Evolutionary conservation across 2,113 vertebrate genomes (phyloP).

Genomic region (Corapipo altera): DNA sequence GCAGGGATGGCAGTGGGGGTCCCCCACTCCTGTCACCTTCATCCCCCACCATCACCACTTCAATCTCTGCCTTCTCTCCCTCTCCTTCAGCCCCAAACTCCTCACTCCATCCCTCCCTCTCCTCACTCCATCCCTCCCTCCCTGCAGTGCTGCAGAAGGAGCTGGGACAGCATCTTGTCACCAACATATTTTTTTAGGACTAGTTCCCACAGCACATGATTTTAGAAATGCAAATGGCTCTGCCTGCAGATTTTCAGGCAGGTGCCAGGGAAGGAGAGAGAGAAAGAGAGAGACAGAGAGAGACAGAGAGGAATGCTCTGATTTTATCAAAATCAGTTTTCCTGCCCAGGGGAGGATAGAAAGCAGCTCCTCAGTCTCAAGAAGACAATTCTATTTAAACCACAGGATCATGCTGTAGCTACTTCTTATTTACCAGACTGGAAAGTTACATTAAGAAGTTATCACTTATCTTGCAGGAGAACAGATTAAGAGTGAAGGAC

Average conservation of each 20-base stretch:
- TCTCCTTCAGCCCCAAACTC: not conserved
- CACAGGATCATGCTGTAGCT: conserved; percentile 51
- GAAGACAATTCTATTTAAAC: conserved; percentile 58
- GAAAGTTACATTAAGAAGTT: conserved; percentile 71
- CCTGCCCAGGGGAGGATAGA: conserved; percentile 49
- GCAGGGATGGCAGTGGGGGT: not conserved
- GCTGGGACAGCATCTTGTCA: not conserved
- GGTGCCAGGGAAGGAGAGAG: not conserved
- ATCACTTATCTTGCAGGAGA: conserved; percentile 65
- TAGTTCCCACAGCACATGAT: not conserved
- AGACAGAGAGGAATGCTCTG: not conserved
- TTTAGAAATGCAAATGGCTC: conserved; percentile 15
- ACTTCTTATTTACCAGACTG: conserved; percentile 68
- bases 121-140: not conserved
- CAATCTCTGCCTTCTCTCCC: rapidly evolving
- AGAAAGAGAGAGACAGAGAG: not conserved
- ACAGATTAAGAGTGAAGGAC: conserved; percentile 65
- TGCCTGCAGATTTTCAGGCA: conserved; percentile 5
- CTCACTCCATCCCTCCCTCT: not conserved
- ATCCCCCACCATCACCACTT: rapidly evolving
- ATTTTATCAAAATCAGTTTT: conserved; percentile 53
- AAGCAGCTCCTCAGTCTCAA: conserved; percentile 33
- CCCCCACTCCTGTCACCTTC: not conserved
- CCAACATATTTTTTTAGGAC: not conserved
- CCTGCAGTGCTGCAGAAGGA: not conserved